Conservation (phyloP, 2,888 invertebrate genomes). For the Hydraecia micacea region DNA sequence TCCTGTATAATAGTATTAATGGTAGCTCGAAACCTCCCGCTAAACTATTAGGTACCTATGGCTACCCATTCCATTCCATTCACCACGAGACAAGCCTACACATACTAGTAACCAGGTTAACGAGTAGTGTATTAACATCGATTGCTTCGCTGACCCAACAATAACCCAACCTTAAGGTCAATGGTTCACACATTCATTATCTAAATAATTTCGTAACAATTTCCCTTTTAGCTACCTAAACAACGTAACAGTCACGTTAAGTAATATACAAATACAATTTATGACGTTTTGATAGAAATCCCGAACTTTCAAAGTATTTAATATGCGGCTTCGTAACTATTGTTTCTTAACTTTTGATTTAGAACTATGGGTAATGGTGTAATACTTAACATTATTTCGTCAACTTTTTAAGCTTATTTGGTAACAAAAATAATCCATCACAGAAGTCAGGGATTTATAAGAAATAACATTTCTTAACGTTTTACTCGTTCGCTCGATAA, state of each 20-base stretch:
- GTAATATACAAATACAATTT: slow-evolving; percentile 42
- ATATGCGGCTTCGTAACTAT: slow-evolving; percentile 18
- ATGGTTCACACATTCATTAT: slow-evolving; percentile 45
- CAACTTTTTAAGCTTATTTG: slow-evolving; percentile 6
- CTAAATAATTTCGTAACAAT: slow-evolving; percentile 59
- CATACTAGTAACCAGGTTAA: slow-evolving; percentile 32
- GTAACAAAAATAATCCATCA: neutral
- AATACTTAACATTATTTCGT: slow-evolving; percentile 28
- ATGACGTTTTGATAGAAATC: slow-evolving; percentile 28
- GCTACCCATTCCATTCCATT: no score
- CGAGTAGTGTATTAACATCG: slow-evolving; percentile 21
- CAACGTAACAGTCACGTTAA: slow-evolving; percentile 25
- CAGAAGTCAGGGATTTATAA: neutral
- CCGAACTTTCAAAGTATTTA: slow-evolving; percentile 12
- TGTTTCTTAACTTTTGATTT: slow-evolving; percentile 46
- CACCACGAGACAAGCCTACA: neutral
- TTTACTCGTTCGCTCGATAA: neutral
- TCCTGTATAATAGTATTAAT: neutral
- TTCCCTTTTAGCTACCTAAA: slow-evolving; percentile 38
- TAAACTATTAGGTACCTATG: neutral
- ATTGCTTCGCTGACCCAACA: slow-evolving; percentile 34
- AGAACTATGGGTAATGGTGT: slow-evolving; percentile 10
- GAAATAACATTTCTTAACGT: neutral
- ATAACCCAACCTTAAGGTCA: slow-evolving; percentile 51
- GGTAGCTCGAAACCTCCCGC: neutral